A percentile compares a stretch with the other conserved stretches of the same genome.
phyloP scores from a whole-genome alignment of 2,113 vertebrate genomes.

The Manacus vitellinus region DNA sequence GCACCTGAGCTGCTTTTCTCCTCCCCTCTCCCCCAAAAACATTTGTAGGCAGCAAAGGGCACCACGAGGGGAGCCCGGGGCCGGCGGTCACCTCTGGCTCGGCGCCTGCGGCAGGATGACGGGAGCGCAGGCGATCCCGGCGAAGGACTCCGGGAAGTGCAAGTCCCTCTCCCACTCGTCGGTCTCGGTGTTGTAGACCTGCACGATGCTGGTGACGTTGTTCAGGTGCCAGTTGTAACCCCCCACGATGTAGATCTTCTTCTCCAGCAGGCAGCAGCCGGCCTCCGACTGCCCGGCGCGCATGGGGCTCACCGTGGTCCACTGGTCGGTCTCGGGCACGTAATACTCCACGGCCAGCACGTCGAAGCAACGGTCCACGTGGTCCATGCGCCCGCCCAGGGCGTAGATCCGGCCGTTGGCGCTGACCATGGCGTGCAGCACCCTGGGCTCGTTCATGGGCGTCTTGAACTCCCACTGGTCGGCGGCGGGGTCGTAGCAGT shows the following conservation, averaged over 20 bases:
- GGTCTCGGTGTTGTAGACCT: constrained; percentile 93
- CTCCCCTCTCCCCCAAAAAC: background rate
- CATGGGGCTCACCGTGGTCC: constrained; percentile 94
- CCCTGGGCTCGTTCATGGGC: constrained; percentile 93
- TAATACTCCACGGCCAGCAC: constrained; percentile 94
- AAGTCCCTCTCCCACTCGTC: constrained; percentile 97
- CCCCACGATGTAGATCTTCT: constrained; percentile 91
- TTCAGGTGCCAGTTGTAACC: constrained; percentile 99
- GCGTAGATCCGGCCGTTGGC: constrained; percentile 81
- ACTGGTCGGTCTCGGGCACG: constrained; percentile 87
- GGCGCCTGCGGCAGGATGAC: constrained; percentile 85
- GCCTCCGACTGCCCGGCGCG: constrained; percentile 93
- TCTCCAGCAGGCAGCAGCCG: constrained; percentile 88
- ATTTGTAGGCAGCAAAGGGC: background rate
- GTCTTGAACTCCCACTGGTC: constrained; percentile 92
- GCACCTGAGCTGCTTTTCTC: background rate
- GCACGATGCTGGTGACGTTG: constrained; percentile 95
- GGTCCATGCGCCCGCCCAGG: constrained; percentile 94
- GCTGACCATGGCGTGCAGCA: constrained; percentile 91
- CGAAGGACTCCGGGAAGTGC: constrained; percentile 96
- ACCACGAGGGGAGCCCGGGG: rapidly evolving
- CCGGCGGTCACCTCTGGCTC: constrained; percentile 67
- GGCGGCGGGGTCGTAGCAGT: constrained; percentile 83
- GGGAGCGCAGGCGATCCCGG: constrained; percentile 87
- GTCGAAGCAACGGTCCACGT: constrained; percentile 93